These are phyloP conservation scores for Nesometra sesokonis DNA, from an alignment of 35 echinoderm and acorn worm species.

Conservation along the genomic window DNA sequence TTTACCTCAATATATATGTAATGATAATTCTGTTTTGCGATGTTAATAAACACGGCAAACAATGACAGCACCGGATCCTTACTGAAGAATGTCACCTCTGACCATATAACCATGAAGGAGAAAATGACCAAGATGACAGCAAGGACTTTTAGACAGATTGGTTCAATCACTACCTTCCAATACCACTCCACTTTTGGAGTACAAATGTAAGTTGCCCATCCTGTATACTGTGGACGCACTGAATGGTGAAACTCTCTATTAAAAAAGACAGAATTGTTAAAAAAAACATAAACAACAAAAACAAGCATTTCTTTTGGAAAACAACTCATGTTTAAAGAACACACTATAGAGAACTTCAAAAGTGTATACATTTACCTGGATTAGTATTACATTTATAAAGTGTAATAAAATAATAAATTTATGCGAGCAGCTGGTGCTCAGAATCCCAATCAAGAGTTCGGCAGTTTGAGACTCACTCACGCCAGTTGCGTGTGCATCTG, in stretches of 20 bases:
- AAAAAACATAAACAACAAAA: background rate
- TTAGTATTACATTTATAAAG: no score
- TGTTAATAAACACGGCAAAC: conserved; percentile 73
- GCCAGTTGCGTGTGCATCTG: no score
- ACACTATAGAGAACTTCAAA: no score
- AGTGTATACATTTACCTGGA: no score
- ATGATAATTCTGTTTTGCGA: conserved; percentile 71
- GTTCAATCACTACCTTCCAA: conserved; percentile 71
- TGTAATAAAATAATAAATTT: no score
- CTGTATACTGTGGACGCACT: conserved; percentile 61
- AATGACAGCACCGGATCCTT: conserved; percentile 60
- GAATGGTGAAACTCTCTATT: conserved; percentile 66
- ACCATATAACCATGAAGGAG: conserved; percentile 94
- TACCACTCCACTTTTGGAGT: conserved; percentile 91
- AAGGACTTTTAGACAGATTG: conserved; percentile 44
- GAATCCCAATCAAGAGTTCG: no score
- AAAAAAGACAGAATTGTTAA: background rate
- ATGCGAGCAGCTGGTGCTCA: no score
- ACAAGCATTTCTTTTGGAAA: background rate
- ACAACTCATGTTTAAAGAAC: no score
- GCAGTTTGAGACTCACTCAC: no score
- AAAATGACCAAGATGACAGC: conserved; percentile 53
- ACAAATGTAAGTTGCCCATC: conserved; percentile 47
- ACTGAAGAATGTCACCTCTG: conserved; percentile 95
- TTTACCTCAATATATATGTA: conserved; percentile 92